These are phyloP conservation scores for Argynnis bischoffii DNA, from an alignment of 2,888 invertebrate genomes.

Conservation along the genomic window DNA sequence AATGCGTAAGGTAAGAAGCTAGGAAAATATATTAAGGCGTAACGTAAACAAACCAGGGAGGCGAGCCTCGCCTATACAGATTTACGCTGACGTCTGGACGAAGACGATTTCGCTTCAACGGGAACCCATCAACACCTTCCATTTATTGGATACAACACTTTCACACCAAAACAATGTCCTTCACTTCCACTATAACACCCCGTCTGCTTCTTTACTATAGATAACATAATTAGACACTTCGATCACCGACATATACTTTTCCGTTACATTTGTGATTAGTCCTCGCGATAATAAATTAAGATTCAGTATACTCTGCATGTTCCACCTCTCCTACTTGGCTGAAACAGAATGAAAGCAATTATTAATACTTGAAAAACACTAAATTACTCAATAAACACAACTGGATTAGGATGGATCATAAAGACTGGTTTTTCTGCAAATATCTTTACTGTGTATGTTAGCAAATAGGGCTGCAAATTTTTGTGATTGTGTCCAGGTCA, in stretches of 20 bases:
- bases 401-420: too few species aligned
- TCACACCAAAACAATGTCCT: conserved; percentile 78
- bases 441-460: too few species aligned
- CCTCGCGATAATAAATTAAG: conserved; percentile 80
- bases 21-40: conserved; percentile 69
- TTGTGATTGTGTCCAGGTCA: too few species aligned
- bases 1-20: conserved; percentile 69
- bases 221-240: conserved; percentile 70
- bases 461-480: too few species aligned
- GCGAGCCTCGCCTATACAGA: conserved; percentile 46
- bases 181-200: conserved; percentile 66
- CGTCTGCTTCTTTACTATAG: conserved; percentile 53
- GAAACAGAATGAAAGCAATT: conserved; percentile 52
- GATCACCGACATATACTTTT: conserved; percentile 74
- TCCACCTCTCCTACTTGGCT: conserved; percentile 70
- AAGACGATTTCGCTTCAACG: conserved; percentile 60
- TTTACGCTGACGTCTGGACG: conserved; percentile 54
- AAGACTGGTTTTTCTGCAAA: too few species aligned
- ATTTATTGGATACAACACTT: conserved; percentile 81
- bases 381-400: too few species aligned
- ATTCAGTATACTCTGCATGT: conserved; percentile 69
- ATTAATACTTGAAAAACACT: conserved; percentile 11
- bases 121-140: conserved; percentile 76
- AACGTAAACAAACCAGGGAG: conserved; percentile 49
- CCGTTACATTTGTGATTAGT: conserved; percentile 75